These are phyloP conservation scores for Dolichomitus sp. DNA, from an alignment of 2,888 invertebrate genomes.

Conservation along the genomic window DNA sequence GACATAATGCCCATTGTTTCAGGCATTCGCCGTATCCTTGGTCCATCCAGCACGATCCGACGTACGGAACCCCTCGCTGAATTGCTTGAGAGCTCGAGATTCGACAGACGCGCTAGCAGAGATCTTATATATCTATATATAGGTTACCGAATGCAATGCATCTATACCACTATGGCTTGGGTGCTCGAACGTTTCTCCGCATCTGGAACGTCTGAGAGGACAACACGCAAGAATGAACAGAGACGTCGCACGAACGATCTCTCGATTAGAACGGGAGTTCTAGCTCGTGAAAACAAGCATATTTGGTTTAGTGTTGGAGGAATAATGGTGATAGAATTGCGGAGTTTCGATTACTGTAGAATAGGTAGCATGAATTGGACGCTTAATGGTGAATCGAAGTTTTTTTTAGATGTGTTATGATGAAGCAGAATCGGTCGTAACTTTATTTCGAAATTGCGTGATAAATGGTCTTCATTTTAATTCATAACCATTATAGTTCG, in stretches of 20 bases:
- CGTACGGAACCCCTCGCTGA: conserved; percentile 69
- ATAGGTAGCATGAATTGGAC: not conserved
- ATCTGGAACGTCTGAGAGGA: conserved; percentile 31
- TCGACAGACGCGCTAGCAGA: conserved; percentile 44
- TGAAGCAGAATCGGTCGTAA: too few relatives aligned
- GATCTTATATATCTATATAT: conserved; percentile 5
- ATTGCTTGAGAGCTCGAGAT: conserved; percentile 72
- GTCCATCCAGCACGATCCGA: conserved; percentile 45
- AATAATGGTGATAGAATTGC: not conserved
- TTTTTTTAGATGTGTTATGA: too few relatives aligned
- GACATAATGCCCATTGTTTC: conserved; percentile 79
- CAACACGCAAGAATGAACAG: conserved; percentile 29
- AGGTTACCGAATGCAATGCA: conserved; percentile 16
- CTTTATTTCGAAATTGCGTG: too few relatives aligned
- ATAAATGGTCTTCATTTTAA: not conserved
- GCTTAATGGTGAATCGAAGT: not conserved
- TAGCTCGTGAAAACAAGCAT: not conserved
- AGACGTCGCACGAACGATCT: not conserved
- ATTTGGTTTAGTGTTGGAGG: not conserved
- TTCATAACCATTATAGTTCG: not conserved
- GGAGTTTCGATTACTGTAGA: not conserved
- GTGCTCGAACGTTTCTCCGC: conserved; percentile 34
- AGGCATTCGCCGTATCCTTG: conserved; percentile 77
- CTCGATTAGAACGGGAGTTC: not conserved
- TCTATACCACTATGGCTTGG: not conserved